Evolutionary conservation across 2,797 vertebrate genomes (phyloP).

Genomic region (Botia kubotai): DNA sequence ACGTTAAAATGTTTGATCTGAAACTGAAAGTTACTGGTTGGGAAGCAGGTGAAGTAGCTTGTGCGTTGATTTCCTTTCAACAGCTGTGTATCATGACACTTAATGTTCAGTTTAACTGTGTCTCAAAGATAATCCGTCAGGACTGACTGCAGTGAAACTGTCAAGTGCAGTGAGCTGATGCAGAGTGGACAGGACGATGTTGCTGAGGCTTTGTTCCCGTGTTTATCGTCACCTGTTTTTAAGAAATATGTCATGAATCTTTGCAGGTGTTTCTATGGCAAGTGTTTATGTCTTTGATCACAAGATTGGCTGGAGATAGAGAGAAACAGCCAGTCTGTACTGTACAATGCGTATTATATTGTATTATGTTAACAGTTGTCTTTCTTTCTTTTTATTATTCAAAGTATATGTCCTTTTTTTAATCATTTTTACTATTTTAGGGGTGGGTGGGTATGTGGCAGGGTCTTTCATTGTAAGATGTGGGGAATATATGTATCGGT

Average conservation of each 20-base stretch:
- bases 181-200: constrained; percentile 56
- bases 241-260: constrained; percentile 59
- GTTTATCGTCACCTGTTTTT: constrained; percentile 52
- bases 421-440: constrained; percentile 76
- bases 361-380: constrained; percentile 80
- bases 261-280: constrained; percentile 65
- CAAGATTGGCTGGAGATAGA: constrained; percentile 63
- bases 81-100: constrained; percentile 58
- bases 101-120: constrained; percentile 52
- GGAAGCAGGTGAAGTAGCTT: constrained; percentile 28
- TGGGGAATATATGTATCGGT: constrained; percentile 78
- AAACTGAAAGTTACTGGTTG: constrained; percentile 61
- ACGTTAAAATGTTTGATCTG: constrained; percentile 60
- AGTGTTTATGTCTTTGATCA: constrained; percentile 68
- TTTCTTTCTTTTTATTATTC: constrained; percentile 61
- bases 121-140: constrained; percentile 54
- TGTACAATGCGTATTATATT: constrained; percentile 86
- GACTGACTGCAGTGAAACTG: constrained; percentile 35
- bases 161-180: constrained; percentile 52
- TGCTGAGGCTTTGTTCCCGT: constrained; percentile 59
- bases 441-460: constrained; percentile 69
- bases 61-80: constrained; percentile 53
- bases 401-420: constrained; percentile 71
- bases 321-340: constrained; percentile 75
- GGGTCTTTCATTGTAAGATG: constrained; percentile 74